Evolutionary conservation across 1,140 invertebrate species (phyloP).

Genomic region (Leptonema lineaticorne): DNA sequence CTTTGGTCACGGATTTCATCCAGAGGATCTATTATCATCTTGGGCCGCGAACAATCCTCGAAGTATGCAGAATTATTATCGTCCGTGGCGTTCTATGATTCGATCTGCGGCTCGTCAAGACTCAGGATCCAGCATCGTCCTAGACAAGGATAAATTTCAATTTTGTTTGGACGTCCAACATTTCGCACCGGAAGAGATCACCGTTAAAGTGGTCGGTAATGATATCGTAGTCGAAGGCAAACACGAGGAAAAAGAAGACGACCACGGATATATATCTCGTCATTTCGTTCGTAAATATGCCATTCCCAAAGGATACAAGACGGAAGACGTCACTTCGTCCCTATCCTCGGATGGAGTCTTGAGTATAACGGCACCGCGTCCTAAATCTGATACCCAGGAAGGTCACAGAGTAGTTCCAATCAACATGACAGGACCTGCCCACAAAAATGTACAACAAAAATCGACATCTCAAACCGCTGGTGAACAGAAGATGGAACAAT

Average conservation of each 20-base stretch:
- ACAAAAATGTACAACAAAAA: constrained; percentile 8
- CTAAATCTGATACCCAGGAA: constrained; percentile 51
- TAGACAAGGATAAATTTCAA: constrained; percentile 52
- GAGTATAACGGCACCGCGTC: constrained; percentile 65
- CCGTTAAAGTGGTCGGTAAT: constrained; percentile 71
- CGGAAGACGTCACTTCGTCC: constrained; percentile 66
- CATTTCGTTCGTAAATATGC: constrained; percentile 70
- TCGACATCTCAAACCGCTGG: not conserved
- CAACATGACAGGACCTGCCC: constrained; percentile 46
- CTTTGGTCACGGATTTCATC: constrained; percentile 48
- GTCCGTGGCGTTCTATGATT: constrained; percentile 46
- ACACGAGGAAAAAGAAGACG: constrained; percentile 66
- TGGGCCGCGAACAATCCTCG: constrained; percentile 36
- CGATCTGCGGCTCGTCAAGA: not conserved
- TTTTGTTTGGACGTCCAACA: constrained; percentile 68
- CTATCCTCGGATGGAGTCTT: constrained; percentile 73
- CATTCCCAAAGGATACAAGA: constrained; percentile 64
- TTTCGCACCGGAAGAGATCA: constrained; percentile 73
- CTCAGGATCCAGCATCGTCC: not conserved
- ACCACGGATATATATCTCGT: constrained; percentile 61
- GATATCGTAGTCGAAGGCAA: constrained; percentile 68
- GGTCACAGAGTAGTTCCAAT: constrained; percentile 50
- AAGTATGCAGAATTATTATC: constrained; percentile 43
- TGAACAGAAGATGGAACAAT: not conserved
- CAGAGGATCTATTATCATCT: constrained; percentile 51